Conservation (phyloP, 2,888 invertebrate genomes). For the Lochmaea capreae region DNA sequence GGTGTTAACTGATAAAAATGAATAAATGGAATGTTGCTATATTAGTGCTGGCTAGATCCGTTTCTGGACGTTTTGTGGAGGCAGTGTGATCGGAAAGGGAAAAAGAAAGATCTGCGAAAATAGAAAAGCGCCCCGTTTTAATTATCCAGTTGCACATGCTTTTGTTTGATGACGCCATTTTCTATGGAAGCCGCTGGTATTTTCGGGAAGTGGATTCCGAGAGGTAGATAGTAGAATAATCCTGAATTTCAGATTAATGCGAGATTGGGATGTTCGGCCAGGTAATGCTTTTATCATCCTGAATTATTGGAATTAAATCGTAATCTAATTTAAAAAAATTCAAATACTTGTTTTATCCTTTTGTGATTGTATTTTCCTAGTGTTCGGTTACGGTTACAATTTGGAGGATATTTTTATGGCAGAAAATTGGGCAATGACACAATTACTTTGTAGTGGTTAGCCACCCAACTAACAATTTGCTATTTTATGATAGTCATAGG, state of each 20-base stretch:
- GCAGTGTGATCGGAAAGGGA: conserved; percentile 15
- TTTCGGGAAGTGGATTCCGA: conserved; percentile 37
- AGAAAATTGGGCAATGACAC: too few species aligned
- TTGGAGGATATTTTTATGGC: too few species aligned
- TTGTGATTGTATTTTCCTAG: too few species aligned
- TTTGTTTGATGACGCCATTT: conserved; percentile 61
- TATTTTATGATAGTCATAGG: too few species aligned
- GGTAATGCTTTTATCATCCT: conserved; percentile 29
- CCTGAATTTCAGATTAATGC: conserved; percentile 33
- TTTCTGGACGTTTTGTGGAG: conserved; percentile 5
- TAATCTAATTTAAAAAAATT: too few species aligned
- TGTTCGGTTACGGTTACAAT: too few species aligned
- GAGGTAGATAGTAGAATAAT: conserved; percentile 30
- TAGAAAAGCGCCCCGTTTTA: conserved; percentile 57
- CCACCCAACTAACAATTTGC: too few species aligned
- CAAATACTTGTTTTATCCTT: too few species aligned
- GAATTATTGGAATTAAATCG: conserved; percentile 2
- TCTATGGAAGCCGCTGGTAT: conserved; percentile 29
- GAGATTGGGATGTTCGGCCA: conserved; percentile 2
- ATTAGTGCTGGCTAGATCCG: background rate
- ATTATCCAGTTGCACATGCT: conserved; percentile 62
- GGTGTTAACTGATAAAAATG: too few species aligned
- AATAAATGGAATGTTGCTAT: too few species aligned
- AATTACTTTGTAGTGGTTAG: too few species aligned
- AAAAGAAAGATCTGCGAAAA: conserved; percentile 36